phyloP scores from a whole-genome alignment of 2,888 invertebrate genomes.

The Crocallis elinguaria region DNA sequence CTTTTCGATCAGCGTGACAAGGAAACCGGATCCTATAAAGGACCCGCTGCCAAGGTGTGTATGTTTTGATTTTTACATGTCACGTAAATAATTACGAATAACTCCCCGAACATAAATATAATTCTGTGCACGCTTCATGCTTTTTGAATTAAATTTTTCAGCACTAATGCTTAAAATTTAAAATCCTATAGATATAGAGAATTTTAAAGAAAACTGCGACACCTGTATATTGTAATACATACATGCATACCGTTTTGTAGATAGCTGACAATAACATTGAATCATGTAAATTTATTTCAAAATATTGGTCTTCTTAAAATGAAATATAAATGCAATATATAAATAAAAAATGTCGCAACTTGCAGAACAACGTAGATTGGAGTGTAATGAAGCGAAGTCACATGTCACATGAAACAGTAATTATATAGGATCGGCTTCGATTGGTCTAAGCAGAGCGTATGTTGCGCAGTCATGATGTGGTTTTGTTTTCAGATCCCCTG shows the following conservation, averaged over 20 bases:
- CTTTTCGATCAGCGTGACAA: slow-evolving; percentile 78
- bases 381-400: slow-evolving; percentile 23
- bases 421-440: slow-evolving; percentile 13
- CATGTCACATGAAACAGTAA: slow-evolving; percentile 17
- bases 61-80: slow-evolving; percentile 65
- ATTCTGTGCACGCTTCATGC: slow-evolving; percentile 83
- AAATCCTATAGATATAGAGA: slow-evolving; percentile 57
- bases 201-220: slow-evolving; percentile 42
- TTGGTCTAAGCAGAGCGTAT: not conserved
- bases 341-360: slow-evolving; percentile 6
- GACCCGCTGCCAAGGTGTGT: slow-evolving; percentile 79
- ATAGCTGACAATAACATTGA: slow-evolving; percentile 34
- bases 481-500: slow-evolving; percentile 79
- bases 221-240: slow-evolving; percentile 46
- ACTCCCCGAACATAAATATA: slow-evolving; percentile 73
- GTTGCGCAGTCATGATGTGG: slow-evolving; percentile 29
- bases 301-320: slow-evolving; percentile 9
- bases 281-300: slow-evolving; percentile 16
- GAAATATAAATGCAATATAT: not conserved
- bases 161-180: slow-evolving; percentile 78
- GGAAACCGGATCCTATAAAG: slow-evolving; percentile 74
- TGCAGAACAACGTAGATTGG: slow-evolving; percentile 20
- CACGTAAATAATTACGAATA: slow-evolving; percentile 80
- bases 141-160: slow-evolving; percentile 74
- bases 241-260: slow-evolving; percentile 41